These are phyloP conservation scores for Montipora cactus DNA, from an alignment of 64 coral and sea anemone species.

Conservation along the genomic window DNA sequence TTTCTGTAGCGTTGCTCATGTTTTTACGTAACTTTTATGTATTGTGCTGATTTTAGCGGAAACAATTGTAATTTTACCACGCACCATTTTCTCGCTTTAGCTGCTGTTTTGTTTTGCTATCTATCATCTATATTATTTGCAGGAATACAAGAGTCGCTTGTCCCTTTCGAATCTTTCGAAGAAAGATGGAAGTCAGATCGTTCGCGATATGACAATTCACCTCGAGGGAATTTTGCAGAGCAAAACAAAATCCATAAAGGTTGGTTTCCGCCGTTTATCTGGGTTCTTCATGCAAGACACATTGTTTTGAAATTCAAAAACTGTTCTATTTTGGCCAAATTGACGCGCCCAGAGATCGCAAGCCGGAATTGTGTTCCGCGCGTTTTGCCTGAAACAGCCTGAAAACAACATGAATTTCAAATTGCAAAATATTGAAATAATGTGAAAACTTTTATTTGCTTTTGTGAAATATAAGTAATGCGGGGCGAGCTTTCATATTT, in stretches of 20 bases:
- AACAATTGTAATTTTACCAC: conserved; percentile 21
- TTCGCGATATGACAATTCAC: conserved; percentile 49
- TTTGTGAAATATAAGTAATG: too few relatives aligned
- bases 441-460: too few relatives aligned
- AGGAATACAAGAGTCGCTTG: conserved; percentile 26
- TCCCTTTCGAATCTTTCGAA: too few relatives aligned
- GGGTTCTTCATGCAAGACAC: conserved; percentile 56
- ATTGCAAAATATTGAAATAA: too few relatives aligned
- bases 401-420: too few relatives aligned
- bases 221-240: conserved; percentile 43
- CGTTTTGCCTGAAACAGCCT: too few relatives aligned
- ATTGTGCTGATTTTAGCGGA: conserved; percentile 72
- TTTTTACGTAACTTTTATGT: conserved; percentile 74
- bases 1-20: conserved; percentile 44
- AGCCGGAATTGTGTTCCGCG: neutral
- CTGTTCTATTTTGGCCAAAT: neutral
- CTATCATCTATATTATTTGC: conserved; percentile 4
- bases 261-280: conserved; percentile 60
- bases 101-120: neutral
- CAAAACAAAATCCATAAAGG: conserved; percentile 81
- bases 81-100: conserved; percentile 31
- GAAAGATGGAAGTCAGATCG: conserved; percentile 68
- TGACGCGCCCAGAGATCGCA: neutral
- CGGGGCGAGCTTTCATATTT: too few relatives aligned
- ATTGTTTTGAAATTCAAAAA: neutral